Conservation (phyloP, 2,888 invertebrate genomes). For the Liodrosophila aerea region DNA sequence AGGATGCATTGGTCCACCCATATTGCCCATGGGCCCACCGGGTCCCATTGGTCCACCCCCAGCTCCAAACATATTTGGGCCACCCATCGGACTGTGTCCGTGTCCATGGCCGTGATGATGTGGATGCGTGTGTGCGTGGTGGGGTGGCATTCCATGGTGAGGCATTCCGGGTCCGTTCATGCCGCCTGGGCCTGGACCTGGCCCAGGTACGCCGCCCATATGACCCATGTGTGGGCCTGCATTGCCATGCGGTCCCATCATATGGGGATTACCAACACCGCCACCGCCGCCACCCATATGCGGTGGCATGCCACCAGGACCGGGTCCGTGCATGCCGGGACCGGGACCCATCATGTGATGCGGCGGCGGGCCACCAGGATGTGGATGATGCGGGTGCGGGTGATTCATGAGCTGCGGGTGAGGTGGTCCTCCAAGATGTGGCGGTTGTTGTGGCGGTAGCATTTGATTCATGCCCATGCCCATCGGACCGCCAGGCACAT, state of each 20-base stretch:
- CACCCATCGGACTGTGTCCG: slow-evolving; percentile 68
- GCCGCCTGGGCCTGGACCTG: slow-evolving; percentile 71
- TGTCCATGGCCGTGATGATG: slow-evolving; percentile 55
- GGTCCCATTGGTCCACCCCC: slow-evolving; percentile 76
- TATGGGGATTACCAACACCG: slow-evolving; percentile 62
- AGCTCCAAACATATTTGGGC: slow-evolving; percentile 72
- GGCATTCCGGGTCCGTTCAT: slow-evolving; percentile 76
- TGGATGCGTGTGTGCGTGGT: slow-evolving; percentile 62
- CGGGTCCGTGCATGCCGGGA: slow-evolving; percentile 65
- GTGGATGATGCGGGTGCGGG: slow-evolving; percentile 66
- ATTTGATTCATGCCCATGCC: slow-evolving; percentile 82
- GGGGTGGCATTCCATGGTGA: slow-evolving; percentile 66
- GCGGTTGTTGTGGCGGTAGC: slow-evolving; percentile 79
- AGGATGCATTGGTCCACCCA: slow-evolving; percentile 68
- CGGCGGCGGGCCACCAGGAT: slow-evolving; percentile 77
- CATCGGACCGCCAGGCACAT: slow-evolving; percentile 76
- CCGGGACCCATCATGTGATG: slow-evolving; percentile 79
- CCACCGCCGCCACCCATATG: slow-evolving; percentile 69
- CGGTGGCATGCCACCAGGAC: slow-evolving; percentile 70
- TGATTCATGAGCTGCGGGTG: slow-evolving; percentile 80
- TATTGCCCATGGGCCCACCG: slow-evolving; percentile 73
- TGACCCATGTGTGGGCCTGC: slow-evolving; percentile 74
- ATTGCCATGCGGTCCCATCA: slow-evolving; percentile 75
- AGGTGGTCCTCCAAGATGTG: slow-evolving; percentile 74
- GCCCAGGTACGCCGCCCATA: slow-evolving; percentile 78